A percentile compares a stretch with the other conserved stretches of the same genome.
Evolutionary conservation across 2,113 vertebrate species (phyloP).

Genomic region (Oncorhynchus clarkii): DNA sequence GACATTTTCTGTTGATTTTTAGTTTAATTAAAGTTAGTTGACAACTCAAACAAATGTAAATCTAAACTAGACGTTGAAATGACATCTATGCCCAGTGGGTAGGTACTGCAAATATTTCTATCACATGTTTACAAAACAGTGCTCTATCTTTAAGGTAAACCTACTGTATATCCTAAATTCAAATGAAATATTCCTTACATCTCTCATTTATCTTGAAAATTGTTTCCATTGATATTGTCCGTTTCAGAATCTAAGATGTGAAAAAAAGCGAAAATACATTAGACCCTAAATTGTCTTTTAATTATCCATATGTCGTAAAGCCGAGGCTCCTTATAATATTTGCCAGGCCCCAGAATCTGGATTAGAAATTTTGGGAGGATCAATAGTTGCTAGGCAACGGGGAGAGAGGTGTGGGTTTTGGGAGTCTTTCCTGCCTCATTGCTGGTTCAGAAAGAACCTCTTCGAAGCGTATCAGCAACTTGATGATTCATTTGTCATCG

Average conservation of each 20-base stretch:
- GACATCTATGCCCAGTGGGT: too few relatives aligned
- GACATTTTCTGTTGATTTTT: too few relatives aligned
- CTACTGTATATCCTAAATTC: neutral
- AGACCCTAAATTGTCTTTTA: neutral
- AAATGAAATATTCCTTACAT: neutral
- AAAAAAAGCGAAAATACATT: neutral
- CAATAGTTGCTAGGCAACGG: conserved; percentile 13
- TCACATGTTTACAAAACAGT: neutral
- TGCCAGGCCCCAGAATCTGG: too few relatives aligned
- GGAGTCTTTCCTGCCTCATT: neutral
- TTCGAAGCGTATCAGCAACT: neutral
- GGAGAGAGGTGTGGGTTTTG: neutral
- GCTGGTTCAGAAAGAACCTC: neutral
- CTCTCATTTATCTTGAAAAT: neutral
- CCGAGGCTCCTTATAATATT: conserved; percentile 5
- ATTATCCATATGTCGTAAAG: neutral
- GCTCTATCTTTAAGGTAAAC: neutral
- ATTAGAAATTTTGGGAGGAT: neutral
- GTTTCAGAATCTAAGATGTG: neutral
- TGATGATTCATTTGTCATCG: neutral
- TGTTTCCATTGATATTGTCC: neutral
- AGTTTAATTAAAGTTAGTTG: too few relatives aligned
- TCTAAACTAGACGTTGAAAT: too few relatives aligned
- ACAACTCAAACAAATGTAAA: too few relatives aligned
- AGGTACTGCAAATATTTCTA: too few relatives aligned